These are phyloP conservation scores for Leucoma salicis DNA, from an alignment of 2,888 invertebrate species.

Conservation along the genomic window DNA sequence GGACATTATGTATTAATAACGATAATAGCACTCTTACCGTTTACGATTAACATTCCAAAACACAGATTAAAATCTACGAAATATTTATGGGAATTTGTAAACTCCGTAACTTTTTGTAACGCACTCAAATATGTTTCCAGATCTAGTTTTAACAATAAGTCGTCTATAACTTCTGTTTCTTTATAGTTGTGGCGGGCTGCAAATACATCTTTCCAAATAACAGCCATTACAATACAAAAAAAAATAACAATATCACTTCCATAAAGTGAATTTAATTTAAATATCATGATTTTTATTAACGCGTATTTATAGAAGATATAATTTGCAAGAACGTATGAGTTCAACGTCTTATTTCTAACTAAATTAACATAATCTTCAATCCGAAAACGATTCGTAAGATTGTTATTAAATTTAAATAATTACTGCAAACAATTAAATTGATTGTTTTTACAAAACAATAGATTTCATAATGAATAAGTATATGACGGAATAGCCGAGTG, in stretches of 20 bases:
- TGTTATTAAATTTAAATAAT: background rate
- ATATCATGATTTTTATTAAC: background rate
- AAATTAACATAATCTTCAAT: background rate
- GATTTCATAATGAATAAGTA: too few relatives aligned
- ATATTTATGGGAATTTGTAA: conserved; percentile 32
- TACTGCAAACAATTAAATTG: background rate
- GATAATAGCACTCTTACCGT: conserved; percentile 41
- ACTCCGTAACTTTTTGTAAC: conserved; percentile 39
- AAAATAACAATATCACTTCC: background rate
- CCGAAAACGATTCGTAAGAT: background rate
- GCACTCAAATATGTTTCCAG: conserved; percentile 38
- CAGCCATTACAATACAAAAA: background rate
- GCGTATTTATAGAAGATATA: background rate
- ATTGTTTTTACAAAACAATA: too few relatives aligned
- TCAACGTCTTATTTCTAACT: background rate
- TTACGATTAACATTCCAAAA: conserved; percentile 54
- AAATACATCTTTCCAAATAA: background rate
- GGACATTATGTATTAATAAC: background rate
- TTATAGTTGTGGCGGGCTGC: background rate
- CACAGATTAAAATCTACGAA: conserved; percentile 47
- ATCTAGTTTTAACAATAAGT: conserved; percentile 40
- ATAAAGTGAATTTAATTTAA: background rate
- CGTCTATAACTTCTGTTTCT: conserved; percentile 9
- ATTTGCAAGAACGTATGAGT: background rate
- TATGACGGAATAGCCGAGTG: too few relatives aligned